These are phyloP conservation scores for Cecropterus lyciades DNA, from an alignment of 1,140 invertebrate genomes.

Conservation along the genomic window DNA sequence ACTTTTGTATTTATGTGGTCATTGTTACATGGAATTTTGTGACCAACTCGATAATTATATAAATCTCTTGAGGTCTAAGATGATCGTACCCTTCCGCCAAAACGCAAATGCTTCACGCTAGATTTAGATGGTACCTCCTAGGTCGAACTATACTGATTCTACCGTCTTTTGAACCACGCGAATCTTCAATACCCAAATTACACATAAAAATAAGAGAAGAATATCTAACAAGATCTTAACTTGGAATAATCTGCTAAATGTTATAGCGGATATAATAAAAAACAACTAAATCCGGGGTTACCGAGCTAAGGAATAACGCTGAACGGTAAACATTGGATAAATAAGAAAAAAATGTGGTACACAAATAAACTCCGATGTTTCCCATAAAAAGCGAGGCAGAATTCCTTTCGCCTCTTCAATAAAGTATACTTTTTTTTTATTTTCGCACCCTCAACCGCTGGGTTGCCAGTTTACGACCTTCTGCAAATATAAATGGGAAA, in stretches of 20 bases:
- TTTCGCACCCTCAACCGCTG: constrained; percentile 4
- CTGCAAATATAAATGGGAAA: constrained; percentile 15
- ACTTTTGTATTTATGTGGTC: no score
- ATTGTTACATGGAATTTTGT: no score
- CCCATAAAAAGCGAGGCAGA: constrained; percentile 20
- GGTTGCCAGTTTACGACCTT: constrained; percentile 22
- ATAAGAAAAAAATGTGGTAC: constrained; percentile 14
- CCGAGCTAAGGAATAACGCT: not conserved
- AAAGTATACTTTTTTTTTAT: constrained; percentile 22
- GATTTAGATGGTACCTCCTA: no score
- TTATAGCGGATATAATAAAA: not conserved
- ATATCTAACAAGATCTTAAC: not conserved
- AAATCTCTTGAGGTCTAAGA: no score
- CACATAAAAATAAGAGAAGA: not conserved
- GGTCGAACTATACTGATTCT: no score
- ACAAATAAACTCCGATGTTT: constrained; percentile 16
- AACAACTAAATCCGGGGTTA: not conserved
- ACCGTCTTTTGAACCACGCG: no score
- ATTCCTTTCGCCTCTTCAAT: constrained; percentile 18
- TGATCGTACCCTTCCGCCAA: no score
- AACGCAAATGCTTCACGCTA: no score
- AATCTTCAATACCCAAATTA: no score
- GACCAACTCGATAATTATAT: no score
- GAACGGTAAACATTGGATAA: not conserved
- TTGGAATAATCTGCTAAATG: constrained; percentile 1